Evolutionary conservation across 2,113 vertebrate species (phyloP), one percentile per base, ranked within the genome.

Genomic region (Ceyx margarethae): DNA sequence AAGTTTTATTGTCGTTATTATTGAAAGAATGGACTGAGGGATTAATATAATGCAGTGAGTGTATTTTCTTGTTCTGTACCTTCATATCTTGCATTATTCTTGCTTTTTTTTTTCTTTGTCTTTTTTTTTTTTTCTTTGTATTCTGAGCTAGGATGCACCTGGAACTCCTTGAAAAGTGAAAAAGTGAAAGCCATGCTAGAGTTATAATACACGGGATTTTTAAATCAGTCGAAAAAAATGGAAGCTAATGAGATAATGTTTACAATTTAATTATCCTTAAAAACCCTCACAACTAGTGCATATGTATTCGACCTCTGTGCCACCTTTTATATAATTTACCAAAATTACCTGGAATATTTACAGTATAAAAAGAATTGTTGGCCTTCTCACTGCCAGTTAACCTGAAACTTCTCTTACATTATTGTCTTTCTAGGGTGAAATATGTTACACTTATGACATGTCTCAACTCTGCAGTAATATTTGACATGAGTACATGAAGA

Each of bases 391-490:
- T 43, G 33, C 25, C n/a, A 43, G 7, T 33, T 26, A 8, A 50
- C 2, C 15, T 46, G 13, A 51, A 75, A 35, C 15, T 74, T 17
- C 25, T 88, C 3, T 42, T 53, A 42, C 0, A 4, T 25, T 12
- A 42, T 73, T 43, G 14, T 54, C 23, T 51, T 66, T 85, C 53
- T 58, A 31, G 7, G 46, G 16, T 64, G 33, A 91, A 92, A 51
- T 67, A n/a, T 1, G 2, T 71, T 67, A 37, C 9, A 21, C 2
- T 66, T 64, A 33, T 6, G 29, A n/a, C 12, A 31, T 0, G 0
- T 56, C 8, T 61, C 42, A 81, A 71, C 26, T 9, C 3, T 66
- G 29, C 1, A 1, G 15, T 57, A 65, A 50, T 43, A 33, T 79
- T 40, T 10, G 6, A 57, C 29, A 80, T 12, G 17, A 79, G 22